A percentile compares a stretch with the other conserved stretches of the same genome.
phyloP scores from a whole-genome alignment of 1,140 invertebrate species.

The Eueides isabella region DNA sequence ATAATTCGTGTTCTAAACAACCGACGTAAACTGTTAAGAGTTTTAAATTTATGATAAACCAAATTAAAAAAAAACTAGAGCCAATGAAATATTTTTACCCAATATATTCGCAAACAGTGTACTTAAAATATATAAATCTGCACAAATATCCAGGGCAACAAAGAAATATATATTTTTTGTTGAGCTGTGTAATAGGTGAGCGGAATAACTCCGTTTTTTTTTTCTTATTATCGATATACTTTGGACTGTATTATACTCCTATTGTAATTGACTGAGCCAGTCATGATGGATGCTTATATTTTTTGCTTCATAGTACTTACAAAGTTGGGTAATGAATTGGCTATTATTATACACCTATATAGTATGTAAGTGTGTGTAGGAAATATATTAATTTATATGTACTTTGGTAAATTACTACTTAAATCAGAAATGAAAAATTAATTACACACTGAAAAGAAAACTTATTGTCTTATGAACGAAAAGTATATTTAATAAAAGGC shows the following conservation, averaged over 20 bases:
- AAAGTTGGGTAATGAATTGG: background rate
- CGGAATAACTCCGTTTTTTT: background rate
- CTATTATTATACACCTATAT: background rate
- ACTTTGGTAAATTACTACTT: too few species aligned
- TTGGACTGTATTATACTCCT: background rate
- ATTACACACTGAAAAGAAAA: too few species aligned
- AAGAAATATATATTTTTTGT: too few species aligned
- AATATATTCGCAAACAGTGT: too few species aligned
- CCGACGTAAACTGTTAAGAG: too few species aligned
- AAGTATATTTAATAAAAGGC: background rate
- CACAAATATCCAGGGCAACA: too few species aligned
- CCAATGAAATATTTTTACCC: too few species aligned
- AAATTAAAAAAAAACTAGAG: too few species aligned
- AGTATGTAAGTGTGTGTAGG: background rate
- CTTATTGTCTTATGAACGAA: background rate
- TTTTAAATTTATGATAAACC: too few species aligned
- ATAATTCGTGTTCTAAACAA: too few species aligned
- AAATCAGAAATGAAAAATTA: background rate
- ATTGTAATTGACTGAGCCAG: background rate
- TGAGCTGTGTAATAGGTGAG: slow-evolving; percentile 2
- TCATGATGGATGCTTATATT: background rate
- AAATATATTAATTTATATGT: too few species aligned
- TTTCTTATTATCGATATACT: background rate
- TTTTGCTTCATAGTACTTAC: background rate
- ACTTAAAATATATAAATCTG: too few species aligned